Evolutionary conservation across 2,113 vertebrate species (phyloP), one percentile per base, ranked within the genome.

Genomic region (Neoarius graeffei): DNA sequence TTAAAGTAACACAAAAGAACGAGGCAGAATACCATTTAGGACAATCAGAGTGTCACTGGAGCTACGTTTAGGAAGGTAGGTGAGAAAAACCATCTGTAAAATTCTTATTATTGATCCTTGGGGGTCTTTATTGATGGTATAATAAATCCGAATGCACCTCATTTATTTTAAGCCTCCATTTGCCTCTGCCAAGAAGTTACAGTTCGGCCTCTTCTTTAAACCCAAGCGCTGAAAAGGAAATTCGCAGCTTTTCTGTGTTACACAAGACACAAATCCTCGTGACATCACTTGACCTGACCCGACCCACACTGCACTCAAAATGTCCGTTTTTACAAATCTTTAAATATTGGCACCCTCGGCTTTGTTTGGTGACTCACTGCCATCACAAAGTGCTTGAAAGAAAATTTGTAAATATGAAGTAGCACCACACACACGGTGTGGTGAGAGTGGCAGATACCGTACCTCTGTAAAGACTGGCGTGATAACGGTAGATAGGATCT

Each of bases 391-490:
- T 1, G 3, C 35, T 42, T 20, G 35, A 48, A 42, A 73, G 7
- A 19, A 9, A 73, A 19, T 3, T 7, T 20, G 71, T 3, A 23
- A 20, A 19, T 48, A 10, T 50, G 19, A 20, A 48, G 35, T 9
- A 48, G 17, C 35, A 73, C 69, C 67, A 69, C 42, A 15, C 66
- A 69, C 27, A 71, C 14, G 0, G 25, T 66, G 64, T 0, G 64
- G 25, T 69, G 66, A 42, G 2, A 3, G 35, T 30, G 27, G 17
- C 23, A 3, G 48, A 52, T 25, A 15, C 87, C 93, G 95, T 95
- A 99, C 98, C 97, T 99, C 98, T 54, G 95, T 95, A 93, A 99
- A 96, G 42, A 98, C 95, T 85, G 98, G 98, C 88, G 97, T 96
- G 92, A 99, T 98, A 93, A 99, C 95, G 54, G 97, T 96, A 90